Base-by-base conservation (phyloP, 2,888 invertebrate genomes). In the Theodoxus fluviatilis region DNA sequence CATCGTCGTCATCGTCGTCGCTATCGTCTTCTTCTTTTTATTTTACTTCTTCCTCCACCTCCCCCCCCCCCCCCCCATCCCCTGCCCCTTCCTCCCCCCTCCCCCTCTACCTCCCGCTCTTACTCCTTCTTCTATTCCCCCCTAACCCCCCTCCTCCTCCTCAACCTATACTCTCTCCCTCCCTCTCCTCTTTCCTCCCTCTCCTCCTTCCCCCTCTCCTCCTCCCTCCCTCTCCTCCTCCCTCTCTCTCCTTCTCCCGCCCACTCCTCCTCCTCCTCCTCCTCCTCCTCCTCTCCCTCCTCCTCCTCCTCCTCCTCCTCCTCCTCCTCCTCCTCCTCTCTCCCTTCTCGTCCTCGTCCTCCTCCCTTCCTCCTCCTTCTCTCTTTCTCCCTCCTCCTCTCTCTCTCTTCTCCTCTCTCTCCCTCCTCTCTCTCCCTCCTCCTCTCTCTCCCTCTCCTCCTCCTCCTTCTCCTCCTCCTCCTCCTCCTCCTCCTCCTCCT, bases 351-450 rank as follows among this genome's bases (percentile, higher is more conserved):
- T n/a, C 22, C 18, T 31, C 7, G 25, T 3, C 18, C 59, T 25
- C 59, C n/a, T n/a, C 28, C 9, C 18, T 12, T 18, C 40, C n/a
- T 28, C 25, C 7, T 31, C 28, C 18, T 7, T 1, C 31, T 0
- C 18, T n/a, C n/a, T n/a, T 25, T 4, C 49, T 4, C 49, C 6
- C 31, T 28, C 18, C 7, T 57, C 31, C 15, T 9, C 15, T 55
- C 55, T 55, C 15, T 55, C 55, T 55, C 55, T 55, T 28, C 28
- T 28, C 28, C 55, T 55, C 55, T 55, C 55, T 55, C 55, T 55
- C 55, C 22, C 22, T 55, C 55, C 28, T 28, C 28, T 28, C 28
- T 28, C 22, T 28, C 28, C 22, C 6, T 28, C 28, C n/a, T 55
- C 55, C 28, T 28, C 28, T 22, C 31, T 59, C 33, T 43, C 22